Percentiles rank a stretch among this genome's conserved stretches.
Evolutionary conservation across 1,140 invertebrate genomes (phyloP).

Genomic region (Stegodyphus dumicola): DNA sequence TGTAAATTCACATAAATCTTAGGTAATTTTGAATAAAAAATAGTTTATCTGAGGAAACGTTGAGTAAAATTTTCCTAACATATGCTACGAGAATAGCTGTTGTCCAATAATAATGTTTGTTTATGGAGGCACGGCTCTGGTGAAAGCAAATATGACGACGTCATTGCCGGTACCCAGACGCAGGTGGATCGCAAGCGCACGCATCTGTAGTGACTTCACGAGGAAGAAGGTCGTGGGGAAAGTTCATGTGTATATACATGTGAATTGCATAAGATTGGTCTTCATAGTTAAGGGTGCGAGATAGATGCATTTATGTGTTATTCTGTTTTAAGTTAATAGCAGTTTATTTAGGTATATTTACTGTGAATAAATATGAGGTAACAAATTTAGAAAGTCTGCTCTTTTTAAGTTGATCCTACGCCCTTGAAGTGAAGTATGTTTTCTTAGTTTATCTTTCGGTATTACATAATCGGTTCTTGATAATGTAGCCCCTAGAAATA

Average conservation of each 20-base stretch:
- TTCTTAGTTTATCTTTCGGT: background rate
- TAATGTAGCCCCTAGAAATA: background rate
- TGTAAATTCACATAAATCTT: too few relatives aligned
- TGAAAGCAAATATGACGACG: constrained; percentile 10
- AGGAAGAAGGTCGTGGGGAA: constrained; percentile 52
- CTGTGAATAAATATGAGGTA: background rate
- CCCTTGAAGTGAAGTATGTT: constrained; percentile 51
- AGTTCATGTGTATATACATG: constrained; percentile 44
- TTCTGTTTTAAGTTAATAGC: background rate
- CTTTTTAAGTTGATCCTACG: constrained; percentile 22
- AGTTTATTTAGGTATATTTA: background rate
- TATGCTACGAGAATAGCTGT: background rate
- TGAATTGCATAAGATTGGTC: background rate
- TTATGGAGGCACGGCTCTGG: constrained; percentile 32
- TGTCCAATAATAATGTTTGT: constrained; percentile 5
- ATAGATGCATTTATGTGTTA: background rate
- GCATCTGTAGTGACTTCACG: constrained; percentile 49
- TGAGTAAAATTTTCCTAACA: too few relatives aligned
- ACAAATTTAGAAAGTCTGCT: background rate
- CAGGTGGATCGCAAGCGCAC: constrained; percentile 53
- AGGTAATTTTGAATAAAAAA: too few relatives aligned
- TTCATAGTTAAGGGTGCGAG: background rate
- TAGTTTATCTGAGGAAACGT: too few relatives aligned
- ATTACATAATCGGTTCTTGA: constrained; percentile 29
- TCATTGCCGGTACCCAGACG: constrained; percentile 36